These are phyloP conservation scores for Alligator mississippiensis DNA, from an alignment of 2,113 vertebrate genomes.

Conservation along the genomic window DNA sequence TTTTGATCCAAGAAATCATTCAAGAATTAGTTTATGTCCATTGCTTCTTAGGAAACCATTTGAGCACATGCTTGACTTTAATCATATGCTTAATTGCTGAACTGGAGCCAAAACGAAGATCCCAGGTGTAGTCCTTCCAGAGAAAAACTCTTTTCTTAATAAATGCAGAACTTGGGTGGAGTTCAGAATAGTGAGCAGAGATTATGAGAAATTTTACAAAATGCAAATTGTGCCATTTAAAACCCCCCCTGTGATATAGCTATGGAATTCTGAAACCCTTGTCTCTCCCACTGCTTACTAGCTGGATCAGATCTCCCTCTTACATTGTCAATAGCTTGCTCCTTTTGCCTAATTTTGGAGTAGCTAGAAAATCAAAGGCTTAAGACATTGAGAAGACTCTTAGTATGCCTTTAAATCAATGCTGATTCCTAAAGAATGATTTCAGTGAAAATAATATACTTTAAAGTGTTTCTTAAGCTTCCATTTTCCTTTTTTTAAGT, in stretches of 20 bases:
- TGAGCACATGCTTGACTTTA: not conserved
- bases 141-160: not conserved
- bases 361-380: not conserved
- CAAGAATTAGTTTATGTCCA: not conserved
- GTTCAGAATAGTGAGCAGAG: not conserved
- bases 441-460: not conserved
- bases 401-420: not conserved
- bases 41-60: not conserved
- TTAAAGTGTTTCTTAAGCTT: not conserved
- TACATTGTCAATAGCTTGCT: not conserved
- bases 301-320: not conserved
- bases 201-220: not conserved
- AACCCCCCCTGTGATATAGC: not conserved
- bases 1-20: not conserved
- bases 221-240: not conserved
- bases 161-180: not conserved
- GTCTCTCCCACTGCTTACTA: rapidly evolving
- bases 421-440: not conserved
- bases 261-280: not conserved
- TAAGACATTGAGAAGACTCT: not conserved
- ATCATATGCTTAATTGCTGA: not conserved
- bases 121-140: not conserved
- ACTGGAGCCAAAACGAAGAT: not conserved
- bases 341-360: not conserved
- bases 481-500: not conserved